Evolutionary conservation across 2,888 invertebrate species (phyloP).

Genomic region (Oligia fasciuncula): DNA sequence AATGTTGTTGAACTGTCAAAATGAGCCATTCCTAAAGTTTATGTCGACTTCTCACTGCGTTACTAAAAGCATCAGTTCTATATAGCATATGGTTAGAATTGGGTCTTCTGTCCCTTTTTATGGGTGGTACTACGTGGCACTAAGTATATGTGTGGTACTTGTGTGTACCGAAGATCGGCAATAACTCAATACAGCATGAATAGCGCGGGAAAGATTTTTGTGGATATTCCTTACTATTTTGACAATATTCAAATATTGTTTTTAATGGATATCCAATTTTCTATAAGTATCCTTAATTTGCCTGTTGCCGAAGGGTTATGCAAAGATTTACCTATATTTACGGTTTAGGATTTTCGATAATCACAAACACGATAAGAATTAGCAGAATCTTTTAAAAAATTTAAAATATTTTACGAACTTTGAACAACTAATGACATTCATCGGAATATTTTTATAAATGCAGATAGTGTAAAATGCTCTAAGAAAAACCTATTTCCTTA

Average conservation of each 20-base stretch:
- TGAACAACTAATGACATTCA: background rate
- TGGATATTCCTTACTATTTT: slow-evolving; percentile 24
- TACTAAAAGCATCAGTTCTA: background rate
- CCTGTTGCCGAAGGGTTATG: background rate
- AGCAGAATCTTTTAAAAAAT: no score
- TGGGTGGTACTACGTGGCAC: background rate
- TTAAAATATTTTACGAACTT: no score
- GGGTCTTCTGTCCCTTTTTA: slow-evolving; percentile 18
- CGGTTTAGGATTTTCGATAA: background rate
- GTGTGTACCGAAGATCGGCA: slow-evolving; percentile 62
- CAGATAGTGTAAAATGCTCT: background rate
- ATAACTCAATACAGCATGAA: slow-evolving; percentile 61
- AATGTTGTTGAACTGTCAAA: no score
- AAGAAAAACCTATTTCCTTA: background rate
- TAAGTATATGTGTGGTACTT: slow-evolving; percentile 17
- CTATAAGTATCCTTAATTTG: background rate
- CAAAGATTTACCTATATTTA: no score
- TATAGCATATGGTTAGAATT: background rate
- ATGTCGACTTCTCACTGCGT: background rate
- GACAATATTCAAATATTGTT: background rate
- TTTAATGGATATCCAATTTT: background rate
- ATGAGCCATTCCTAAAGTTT: background rate
- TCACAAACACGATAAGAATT: background rate
- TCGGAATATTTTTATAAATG: background rate
- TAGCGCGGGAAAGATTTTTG: slow-evolving; percentile 16